Conservation (phyloP, 2,113 vertebrate genomes). For the Chascanopsetta lugubris region DNA sequence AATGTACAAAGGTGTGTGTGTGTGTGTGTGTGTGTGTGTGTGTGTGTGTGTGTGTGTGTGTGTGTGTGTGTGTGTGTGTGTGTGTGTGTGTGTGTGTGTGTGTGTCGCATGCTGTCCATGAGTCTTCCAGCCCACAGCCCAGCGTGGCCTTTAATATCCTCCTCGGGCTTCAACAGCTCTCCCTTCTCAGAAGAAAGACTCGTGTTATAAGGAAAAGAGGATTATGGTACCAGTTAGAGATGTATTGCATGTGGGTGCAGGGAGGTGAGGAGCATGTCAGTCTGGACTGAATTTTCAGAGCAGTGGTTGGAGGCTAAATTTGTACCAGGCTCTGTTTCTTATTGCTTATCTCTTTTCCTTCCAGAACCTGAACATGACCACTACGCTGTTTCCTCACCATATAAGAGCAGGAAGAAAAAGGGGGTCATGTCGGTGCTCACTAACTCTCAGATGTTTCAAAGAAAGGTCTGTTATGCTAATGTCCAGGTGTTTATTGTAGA, state of each 20-base stretch:
- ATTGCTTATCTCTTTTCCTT: background rate
- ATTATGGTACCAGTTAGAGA: background rate
- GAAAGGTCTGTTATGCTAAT: background rate
- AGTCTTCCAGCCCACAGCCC: background rate
- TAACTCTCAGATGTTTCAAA: background rate
- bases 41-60: background rate
- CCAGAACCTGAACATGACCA: background rate
- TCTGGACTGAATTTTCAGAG: background rate
- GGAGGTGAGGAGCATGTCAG: background rate
- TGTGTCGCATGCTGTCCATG: background rate
- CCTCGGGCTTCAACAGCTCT: background rate
- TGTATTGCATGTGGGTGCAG: background rate
- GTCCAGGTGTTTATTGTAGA: background rate
- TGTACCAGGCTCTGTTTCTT: background rate
- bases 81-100: slow-evolving; percentile 1
- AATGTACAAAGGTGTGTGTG: no score
- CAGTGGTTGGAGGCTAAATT: background rate
- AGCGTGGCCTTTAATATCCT: slow-evolving; percentile 1
- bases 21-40: no score
- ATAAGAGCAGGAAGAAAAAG: background rate
- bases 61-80: slow-evolving; percentile 2
- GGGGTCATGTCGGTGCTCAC: background rate
- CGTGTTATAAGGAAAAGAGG: background rate
- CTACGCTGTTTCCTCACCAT: background rate
- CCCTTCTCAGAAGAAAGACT: background rate